Evolutionary conservation across 2,888 invertebrate species (phyloP).

Genomic region (Anthrax anthrax): DNA sequence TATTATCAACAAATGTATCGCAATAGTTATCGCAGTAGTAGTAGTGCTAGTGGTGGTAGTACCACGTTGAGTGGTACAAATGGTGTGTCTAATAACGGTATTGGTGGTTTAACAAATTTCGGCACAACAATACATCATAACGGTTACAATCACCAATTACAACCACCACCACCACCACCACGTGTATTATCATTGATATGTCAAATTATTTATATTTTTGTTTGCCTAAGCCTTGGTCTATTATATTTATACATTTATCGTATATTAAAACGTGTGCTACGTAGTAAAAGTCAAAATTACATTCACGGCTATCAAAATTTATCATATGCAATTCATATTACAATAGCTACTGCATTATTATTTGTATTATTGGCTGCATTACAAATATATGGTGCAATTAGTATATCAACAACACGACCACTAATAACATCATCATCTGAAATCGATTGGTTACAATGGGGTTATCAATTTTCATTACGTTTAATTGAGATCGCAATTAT

Average conservation of each 20-base stretch:
- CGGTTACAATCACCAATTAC: slow-evolving; percentile 16
- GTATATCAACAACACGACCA: slow-evolving; percentile 37
- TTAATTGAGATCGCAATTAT: slow-evolving; percentile 80
- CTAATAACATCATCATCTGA: slow-evolving; percentile 36
- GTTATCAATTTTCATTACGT: slow-evolving; percentile 73
- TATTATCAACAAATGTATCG: slow-evolving; percentile 16
- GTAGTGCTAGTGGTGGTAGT: background rate
- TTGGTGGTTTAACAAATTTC: slow-evolving; percentile 24
- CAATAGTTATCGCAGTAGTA: background rate
- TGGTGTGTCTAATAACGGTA: slow-evolving; percentile 13
- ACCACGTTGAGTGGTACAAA: slow-evolving; percentile 2
- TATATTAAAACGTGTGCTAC: slow-evolving; percentile 56
- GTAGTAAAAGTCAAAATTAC: slow-evolving; percentile 64
- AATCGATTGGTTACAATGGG: slow-evolving; percentile 83
- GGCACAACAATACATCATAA: slow-evolving; percentile 12
- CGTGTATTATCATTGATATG: slow-evolving; percentile 59
- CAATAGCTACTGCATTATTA: slow-evolving; percentile 70
- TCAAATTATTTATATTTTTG: slow-evolving; percentile 72
- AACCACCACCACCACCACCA: slow-evolving; percentile 23
- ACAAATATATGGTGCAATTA: slow-evolving; percentile 68
- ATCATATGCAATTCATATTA: slow-evolving; percentile 78
- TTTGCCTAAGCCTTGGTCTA: slow-evolving; percentile 68
- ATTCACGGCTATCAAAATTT: slow-evolving; percentile 67
- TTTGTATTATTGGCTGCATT: slow-evolving; percentile 70
- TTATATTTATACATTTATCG: slow-evolving; percentile 75